A percentile compares a stretch with the other conserved stretches of the same genome.
Conservation (phyloP, 1,140 invertebrate species). For the Lasioglossum albipes region DNA sequence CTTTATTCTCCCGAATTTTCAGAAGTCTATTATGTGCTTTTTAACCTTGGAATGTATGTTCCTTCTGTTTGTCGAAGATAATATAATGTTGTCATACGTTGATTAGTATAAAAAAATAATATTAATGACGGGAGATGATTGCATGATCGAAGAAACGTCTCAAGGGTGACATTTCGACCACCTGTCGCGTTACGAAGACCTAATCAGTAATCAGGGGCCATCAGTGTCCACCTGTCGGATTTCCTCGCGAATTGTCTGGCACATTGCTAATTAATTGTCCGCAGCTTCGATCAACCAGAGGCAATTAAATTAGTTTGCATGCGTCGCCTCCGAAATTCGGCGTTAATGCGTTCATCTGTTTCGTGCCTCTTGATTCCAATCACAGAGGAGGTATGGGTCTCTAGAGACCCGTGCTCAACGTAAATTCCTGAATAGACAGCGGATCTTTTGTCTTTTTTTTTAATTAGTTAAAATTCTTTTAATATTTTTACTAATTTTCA, state of each 20-base stretch:
- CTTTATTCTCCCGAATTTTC: too few relatives aligned
- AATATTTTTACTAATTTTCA: too few relatives aligned
- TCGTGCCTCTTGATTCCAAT: neutral
- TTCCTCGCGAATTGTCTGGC: constrained; percentile 43
- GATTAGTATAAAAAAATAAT: too few relatives aligned
- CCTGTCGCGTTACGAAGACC: constrained; percentile 25
- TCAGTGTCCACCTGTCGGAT: constrained; percentile 44
- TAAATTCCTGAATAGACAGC: too few relatives aligned
- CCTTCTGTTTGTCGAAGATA: too few relatives aligned
- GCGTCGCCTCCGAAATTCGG: constrained; percentile 24
- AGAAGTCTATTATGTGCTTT: too few relatives aligned
- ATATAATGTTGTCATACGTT: too few relatives aligned
- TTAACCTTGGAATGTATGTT: too few relatives aligned
- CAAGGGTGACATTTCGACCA: constrained; percentile 30
- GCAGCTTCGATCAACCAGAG: constrained; percentile 30
- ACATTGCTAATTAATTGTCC: constrained; percentile 50
- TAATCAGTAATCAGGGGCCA: constrained; percentile 32
- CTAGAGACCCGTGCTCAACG: too few relatives aligned
- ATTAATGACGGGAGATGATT: too few relatives aligned
- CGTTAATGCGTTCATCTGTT: constrained; percentile 14
- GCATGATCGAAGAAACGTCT: neutral
- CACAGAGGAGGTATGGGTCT: neutral
- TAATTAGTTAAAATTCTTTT: neutral
- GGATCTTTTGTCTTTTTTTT: too few relatives aligned
- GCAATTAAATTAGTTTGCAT: constrained; percentile 32